A percentile compares a stretch with the other conserved stretches of the same genome.
phyloP scores from a whole-genome alignment of 2,888 invertebrate species.

The Euphydryas editha region DNA sequence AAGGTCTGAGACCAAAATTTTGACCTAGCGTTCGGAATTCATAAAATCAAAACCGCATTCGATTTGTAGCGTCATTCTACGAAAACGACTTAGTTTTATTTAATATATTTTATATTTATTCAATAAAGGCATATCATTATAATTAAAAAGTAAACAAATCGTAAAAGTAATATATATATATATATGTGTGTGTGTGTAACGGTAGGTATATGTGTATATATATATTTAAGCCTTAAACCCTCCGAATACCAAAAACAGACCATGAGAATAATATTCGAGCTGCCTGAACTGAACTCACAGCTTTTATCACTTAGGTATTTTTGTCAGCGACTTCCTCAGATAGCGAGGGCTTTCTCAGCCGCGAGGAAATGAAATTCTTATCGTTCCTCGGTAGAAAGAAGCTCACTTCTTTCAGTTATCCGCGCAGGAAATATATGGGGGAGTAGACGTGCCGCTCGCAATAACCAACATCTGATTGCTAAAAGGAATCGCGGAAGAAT shows the following conservation, averaged over 20 bases:
- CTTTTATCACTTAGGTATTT: conserved; percentile 81
- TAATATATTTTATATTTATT: background rate
- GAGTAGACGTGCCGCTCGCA: conserved; percentile 53
- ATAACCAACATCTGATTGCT: conserved; percentile 76
- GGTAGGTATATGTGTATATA: too few species aligned
- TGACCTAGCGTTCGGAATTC: conserved; percentile 80
- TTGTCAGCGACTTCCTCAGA: conserved; percentile 79
- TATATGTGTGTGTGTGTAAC: too few species aligned
- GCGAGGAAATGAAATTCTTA: conserved; percentile 84
- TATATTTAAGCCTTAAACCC: background rate
- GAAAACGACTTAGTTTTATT: conserved; percentile 49
- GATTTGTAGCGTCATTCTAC: conserved; percentile 67
- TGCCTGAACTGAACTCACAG: conserved; percentile 70
- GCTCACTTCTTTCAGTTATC: conserved; percentile 79
- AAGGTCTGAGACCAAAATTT: conserved; percentile 69
- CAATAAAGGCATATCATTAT: conserved; percentile 3
- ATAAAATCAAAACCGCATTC: conserved; percentile 71
- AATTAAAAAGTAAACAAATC: conserved; percentile 6
- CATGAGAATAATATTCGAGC: conserved; percentile 50
- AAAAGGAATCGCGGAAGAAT: conserved; percentile 66
- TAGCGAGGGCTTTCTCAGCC: conserved; percentile 72
- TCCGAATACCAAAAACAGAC: conserved; percentile 9
- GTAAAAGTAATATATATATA: conserved; percentile 9
- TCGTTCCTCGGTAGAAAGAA: conserved; percentile 76
- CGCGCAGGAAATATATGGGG: conserved; percentile 77